Evolutionary conservation across 2,113 vertebrate genomes (phyloP), one percentile per base, ranked within the genome.

Genomic region (Acrocephalus arundinaceus): DNA sequence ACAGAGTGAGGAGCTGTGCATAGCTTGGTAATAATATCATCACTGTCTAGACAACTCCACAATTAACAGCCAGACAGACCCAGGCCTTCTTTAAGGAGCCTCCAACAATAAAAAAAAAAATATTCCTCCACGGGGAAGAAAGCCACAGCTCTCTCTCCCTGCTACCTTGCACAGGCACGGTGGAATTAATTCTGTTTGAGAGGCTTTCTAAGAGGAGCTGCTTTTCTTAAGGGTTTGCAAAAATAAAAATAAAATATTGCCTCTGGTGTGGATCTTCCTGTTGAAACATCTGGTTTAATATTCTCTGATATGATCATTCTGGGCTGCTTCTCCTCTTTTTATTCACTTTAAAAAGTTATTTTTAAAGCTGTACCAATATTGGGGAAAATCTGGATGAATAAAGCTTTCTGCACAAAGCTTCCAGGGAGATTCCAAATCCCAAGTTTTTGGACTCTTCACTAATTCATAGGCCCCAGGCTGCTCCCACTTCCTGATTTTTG

Each of bases 21-120:
- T 98, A 98, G 96, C 98, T 98, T 52, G 97, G 97, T 96, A 97
- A 97, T 98, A 98, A 96, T 97, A 97, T 98, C 98, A 98, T 98
- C 98, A 95, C 96, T 55, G 98, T 98, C 98, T 98, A 98, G 98
- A 98, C 98, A 97, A 86, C 94, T 92, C 96, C 98, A 98, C 98
- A 98, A 97, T 98, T 97, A 98, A 96, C 96, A 97, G 96, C 97
- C 98, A 98, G 98, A 98, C 98, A 98, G 96, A 93, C 97, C 90
- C 87, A 90, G 96, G 98, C 91, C 96, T 97, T 96, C 96, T 97
- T 97, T 89, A 97, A 97, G 90, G 90, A 97, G 93, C 75, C 96
- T 97, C 94, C 95, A 96, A 90, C 90, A 88, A 91, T 93, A 93
- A 92, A 94, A 55, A 37, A 59, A 90, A 31, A 30, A 20, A 23